Conservation (phyloP, 1,140 invertebrate genomes). For the Magallana gigas region DNA sequence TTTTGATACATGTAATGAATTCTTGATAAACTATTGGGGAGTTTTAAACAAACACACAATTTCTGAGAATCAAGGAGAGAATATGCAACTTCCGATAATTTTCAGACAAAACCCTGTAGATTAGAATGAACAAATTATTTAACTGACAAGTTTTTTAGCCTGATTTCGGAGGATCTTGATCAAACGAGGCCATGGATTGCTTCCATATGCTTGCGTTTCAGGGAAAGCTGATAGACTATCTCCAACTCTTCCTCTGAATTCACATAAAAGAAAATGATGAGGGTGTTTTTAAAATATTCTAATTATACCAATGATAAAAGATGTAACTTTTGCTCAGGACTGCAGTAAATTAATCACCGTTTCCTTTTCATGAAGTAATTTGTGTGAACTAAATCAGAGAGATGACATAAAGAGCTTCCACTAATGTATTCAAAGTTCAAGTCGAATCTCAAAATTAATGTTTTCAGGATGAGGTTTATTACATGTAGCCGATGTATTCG, state of each 20-base stretch:
- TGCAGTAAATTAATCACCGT: background rate
- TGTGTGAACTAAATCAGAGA: background rate
- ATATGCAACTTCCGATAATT: conserved; percentile 16
- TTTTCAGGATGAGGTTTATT: background rate
- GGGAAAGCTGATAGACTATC: conserved; percentile 20
- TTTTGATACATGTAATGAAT: too few species aligned
- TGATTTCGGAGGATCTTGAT: conserved; percentile 4
- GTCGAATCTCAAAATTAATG: background rate
- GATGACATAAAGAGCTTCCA: background rate
- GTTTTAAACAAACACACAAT: conserved; percentile 15
- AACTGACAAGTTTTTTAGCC: conserved; percentile 19
- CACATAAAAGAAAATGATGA: conserved; percentile 32
- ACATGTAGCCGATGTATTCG: background rate
- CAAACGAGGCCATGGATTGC: conserved; percentile 29
- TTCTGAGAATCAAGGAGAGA: background rate
- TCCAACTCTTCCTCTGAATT: background rate
- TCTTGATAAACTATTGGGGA: background rate
- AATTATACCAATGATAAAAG: conserved; percentile 19
- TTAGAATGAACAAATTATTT: conserved; percentile 23
- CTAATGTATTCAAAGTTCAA: background rate
- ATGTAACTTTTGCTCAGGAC: conserved; percentile 6
- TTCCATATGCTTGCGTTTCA: conserved; percentile 14
- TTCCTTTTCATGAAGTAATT: conserved; percentile 9
- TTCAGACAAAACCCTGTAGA: conserved; percentile 20
- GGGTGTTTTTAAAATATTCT: conserved; percentile 14